Evolutionary conservation across 2,888 invertebrate species (phyloP), one percentile per base, ranked within the genome.

Genomic region (Drosophila falleni): DNA sequence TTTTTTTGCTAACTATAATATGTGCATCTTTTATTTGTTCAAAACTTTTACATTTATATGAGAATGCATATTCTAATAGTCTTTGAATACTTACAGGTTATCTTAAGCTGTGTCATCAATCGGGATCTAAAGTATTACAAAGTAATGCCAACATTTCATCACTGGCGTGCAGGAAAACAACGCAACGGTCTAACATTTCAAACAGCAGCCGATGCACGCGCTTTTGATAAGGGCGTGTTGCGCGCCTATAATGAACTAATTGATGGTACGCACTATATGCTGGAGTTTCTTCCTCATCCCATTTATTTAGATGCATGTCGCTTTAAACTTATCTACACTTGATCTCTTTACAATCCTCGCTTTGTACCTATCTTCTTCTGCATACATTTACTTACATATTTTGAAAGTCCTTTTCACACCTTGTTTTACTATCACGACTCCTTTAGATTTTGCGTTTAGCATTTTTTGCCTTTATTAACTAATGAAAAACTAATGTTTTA

Each of bases 121-220:
- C 97, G 97, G 92, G 98, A 98, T 93, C 97, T 98, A 93, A 97
- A 97, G 93, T 98, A 98, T 94, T 97, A 97, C 93, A 98, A 97
- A 94, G 98, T 98, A 90, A 98, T 98, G 97, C 98, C 99, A 35
- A 98, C 98, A 49, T 99, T 99, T 94, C 98, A 98, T 94, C 98
- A 98, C 93, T 99, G 98, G 98, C 96, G 96, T 91, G 98, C 98
- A 19, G 98, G 97, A 66, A 97, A 98, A 93, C 97, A 97, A 93
- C 96, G 97, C 81, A 98, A 97, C 94, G 99, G 98, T 54, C 94
- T 99, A 83, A 98, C 98, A 58, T 99, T 99, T 94, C 98, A 98
- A 93, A 97, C 98, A 58, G 98, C 98, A 39, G 98, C 98, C 9
- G 97, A 98, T 93, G 98, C 98, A 37, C 94, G 98, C 75, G 97